These are phyloP conservation scores for Hyalella azteca DNA, from an alignment of 2,888 invertebrate species.

Conservation along the genomic window DNA sequence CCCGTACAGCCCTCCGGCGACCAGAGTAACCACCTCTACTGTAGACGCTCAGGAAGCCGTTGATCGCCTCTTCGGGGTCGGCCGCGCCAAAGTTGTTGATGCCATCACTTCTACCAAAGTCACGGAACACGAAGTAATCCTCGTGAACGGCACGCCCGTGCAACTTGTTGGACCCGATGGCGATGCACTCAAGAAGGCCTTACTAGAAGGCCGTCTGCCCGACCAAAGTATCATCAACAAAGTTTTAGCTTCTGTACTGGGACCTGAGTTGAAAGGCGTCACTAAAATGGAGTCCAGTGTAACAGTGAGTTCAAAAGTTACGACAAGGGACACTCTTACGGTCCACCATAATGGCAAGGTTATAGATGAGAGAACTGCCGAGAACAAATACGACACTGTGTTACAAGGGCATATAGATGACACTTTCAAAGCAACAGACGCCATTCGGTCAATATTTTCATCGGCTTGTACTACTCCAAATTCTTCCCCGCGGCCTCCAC, in stretches of 20 bases:
- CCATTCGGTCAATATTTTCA: constrained; percentile 35
- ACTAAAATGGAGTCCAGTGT: constrained; percentile 49
- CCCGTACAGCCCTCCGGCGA: constrained; percentile 21
- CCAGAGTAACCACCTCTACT: background rate
- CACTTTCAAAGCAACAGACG: constrained; percentile 3
- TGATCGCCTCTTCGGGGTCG: constrained; percentile 56
- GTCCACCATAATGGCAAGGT: constrained; percentile 51
- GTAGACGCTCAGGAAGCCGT: constrained; percentile 58
- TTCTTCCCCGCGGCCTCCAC: constrained; percentile 7
- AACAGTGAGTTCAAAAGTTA: constrained; percentile 51
- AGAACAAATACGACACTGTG: constrained; percentile 40
- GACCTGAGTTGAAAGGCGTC: constrained; percentile 42
- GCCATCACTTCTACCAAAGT: constrained; percentile 54
- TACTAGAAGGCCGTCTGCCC: constrained; percentile 54
- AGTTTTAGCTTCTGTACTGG: constrained; percentile 53
- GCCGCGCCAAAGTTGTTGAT: constrained; percentile 56
- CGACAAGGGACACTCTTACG: constrained; percentile 54
- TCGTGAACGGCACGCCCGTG: constrained; percentile 57
- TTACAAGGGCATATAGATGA: constrained; percentile 30
- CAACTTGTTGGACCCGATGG: constrained; percentile 57
- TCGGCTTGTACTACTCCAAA: background rate
- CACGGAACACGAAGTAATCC: constrained; percentile 55
- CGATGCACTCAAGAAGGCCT: constrained; percentile 53
- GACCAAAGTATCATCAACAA: constrained; percentile 53
- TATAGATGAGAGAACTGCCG: constrained; percentile 48